Percentiles rank a stretch among this genome's conserved stretches.
phyloP scores from a whole-genome alignment of 2,888 invertebrate species.

The Escarpia spicata region DNA sequence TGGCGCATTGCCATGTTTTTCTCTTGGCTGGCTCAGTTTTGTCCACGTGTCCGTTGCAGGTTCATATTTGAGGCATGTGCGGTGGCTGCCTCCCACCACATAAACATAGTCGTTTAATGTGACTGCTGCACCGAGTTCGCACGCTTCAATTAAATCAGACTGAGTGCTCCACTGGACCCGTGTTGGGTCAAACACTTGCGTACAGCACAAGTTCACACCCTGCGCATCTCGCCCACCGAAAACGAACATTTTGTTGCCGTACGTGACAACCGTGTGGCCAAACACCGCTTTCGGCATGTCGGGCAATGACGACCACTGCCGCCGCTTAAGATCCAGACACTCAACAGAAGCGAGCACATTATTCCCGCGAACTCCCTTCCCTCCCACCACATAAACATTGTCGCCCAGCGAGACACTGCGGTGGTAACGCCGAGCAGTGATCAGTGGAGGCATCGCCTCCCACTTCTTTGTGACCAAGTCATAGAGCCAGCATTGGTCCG shows the following conservation, averaged over 20 bases:
- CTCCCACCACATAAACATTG: conserved; percentile 36
- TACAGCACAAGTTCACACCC: conserved; percentile 25
- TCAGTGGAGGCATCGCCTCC: conserved; percentile 32
- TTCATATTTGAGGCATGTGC: conserved; percentile 31
- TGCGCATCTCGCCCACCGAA: conserved; percentile 35
- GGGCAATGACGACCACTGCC: background rate
- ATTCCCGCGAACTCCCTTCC: conserved; percentile 27
- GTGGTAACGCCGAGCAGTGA: conserved; percentile 33
- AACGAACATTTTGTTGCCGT: conserved; percentile 35
- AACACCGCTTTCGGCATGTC: conserved; percentile 33
- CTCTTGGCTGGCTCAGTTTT: conserved; percentile 26
- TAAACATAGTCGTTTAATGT: conserved; percentile 36
- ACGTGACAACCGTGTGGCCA: conserved; percentile 32
- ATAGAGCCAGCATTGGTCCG: conserved; percentile 38
- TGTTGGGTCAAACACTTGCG: conserved; percentile 29
- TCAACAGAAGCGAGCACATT: conserved; percentile 34
- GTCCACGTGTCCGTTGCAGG: conserved; percentile 36
- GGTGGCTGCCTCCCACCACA: conserved; percentile 34
- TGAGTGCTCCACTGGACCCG: conserved; percentile 32
- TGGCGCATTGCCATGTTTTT: conserved; percentile 37
- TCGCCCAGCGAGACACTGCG: conserved; percentile 32
- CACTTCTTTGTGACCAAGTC: conserved; percentile 36
- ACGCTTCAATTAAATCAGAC: conserved; percentile 33
- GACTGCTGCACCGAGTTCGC: conserved; percentile 34
- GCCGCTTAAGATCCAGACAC: background rate